A percentile compares a stretch with the other conserved stretches of the same genome.
These are phyloP conservation scores for Drosophila yooni DNA, from an alignment of 2,888 invertebrate species.

Conservation along the genomic window DNA sequence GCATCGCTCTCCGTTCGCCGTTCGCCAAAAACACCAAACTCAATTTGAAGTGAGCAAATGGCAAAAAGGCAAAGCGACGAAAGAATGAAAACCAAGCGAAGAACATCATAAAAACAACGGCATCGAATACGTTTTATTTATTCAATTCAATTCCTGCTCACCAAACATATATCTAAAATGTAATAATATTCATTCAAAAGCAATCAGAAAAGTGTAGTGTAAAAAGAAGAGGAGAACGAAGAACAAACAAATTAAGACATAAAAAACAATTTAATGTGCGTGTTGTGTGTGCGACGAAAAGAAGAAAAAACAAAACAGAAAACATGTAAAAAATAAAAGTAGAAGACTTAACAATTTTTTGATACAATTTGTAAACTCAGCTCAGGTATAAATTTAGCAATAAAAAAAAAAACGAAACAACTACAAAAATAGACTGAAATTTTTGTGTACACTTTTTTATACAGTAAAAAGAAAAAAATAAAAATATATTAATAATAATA, in stretches of 20 bases:
- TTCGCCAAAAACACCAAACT: constrained; percentile 45
- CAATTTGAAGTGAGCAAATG: constrained; percentile 41
- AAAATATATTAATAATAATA: background rate
- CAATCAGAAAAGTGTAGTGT: constrained; percentile 45
- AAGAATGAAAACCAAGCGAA: constrained; percentile 59
- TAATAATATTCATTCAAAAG: constrained; percentile 17
- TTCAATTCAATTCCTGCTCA: constrained; percentile 48
- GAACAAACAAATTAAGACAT: constrained; percentile 20
- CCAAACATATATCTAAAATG: constrained; percentile 25
- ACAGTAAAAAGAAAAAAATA: constrained; percentile 26
- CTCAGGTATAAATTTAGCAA: constrained; percentile 66
- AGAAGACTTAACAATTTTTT: constrained; percentile 55
- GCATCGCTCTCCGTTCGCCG: constrained; percentile 60
- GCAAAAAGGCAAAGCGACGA: constrained; percentile 40
- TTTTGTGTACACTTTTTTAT: constrained; percentile 54
- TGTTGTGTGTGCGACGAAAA: constrained; percentile 37
- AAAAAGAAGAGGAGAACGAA: constrained; percentile 1
- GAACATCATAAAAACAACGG: constrained; percentile 52
- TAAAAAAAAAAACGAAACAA: constrained; percentile 19
- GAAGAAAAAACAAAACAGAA: constrained; percentile 22
- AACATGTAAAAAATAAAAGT: constrained; percentile 31
- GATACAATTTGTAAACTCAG: constrained; percentile 75
- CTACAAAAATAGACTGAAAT: constrained; percentile 62
- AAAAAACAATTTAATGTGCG: constrained; percentile 40
- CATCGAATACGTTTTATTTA: constrained; percentile 41